A percentile compares a stretch with the other conserved stretches of the same genome.
These are phyloP conservation scores for Caenorhabditis sinica DNA, from an alignment of 2,888 invertebrate species.

Conservation along the genomic window DNA sequence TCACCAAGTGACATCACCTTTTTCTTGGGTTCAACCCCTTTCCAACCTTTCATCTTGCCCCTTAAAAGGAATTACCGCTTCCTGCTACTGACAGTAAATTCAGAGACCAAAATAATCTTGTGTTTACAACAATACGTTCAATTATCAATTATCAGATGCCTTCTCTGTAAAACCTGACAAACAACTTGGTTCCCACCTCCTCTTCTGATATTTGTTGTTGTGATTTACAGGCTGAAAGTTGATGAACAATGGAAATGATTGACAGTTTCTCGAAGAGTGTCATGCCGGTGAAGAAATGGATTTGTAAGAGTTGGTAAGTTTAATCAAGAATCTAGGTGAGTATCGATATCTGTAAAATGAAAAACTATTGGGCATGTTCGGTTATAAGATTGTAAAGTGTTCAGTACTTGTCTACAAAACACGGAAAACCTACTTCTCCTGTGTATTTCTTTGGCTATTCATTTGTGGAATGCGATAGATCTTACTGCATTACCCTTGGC, in stretches of 20 bases:
- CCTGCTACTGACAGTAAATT: constrained; percentile 5
- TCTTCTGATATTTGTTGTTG: constrained; percentile 11
- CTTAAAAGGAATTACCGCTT: constrained; percentile 38
- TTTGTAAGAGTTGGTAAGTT: constrained; percentile 40
- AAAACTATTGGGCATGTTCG: background rate
- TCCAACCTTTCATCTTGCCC: constrained; percentile 14
- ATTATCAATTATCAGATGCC: constrained; percentile 36
- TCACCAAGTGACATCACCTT: constrained; percentile 55
- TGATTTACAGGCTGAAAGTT: background rate
- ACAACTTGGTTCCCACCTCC: constrained; percentile 20
- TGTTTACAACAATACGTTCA: constrained; percentile 34
- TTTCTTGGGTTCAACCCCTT: constrained; percentile 2
- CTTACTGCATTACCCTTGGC: no score
- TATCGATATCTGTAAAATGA: background rate
- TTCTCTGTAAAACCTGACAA: constrained; percentile 32
- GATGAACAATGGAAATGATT: constrained; percentile 31
- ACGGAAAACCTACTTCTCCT: no score
- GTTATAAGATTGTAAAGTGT: background rate
- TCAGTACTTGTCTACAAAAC: background rate
- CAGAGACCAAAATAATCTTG: constrained; percentile 39
- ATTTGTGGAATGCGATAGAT: no score
- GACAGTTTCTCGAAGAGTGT: constrained; percentile 32
- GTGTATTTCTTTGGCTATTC: no score
- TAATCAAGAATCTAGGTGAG: constrained; percentile 19
- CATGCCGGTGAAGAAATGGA: constrained; percentile 15